Conservation (phyloP, 2,888 invertebrate genomes). For the Pocota personata region DNA sequence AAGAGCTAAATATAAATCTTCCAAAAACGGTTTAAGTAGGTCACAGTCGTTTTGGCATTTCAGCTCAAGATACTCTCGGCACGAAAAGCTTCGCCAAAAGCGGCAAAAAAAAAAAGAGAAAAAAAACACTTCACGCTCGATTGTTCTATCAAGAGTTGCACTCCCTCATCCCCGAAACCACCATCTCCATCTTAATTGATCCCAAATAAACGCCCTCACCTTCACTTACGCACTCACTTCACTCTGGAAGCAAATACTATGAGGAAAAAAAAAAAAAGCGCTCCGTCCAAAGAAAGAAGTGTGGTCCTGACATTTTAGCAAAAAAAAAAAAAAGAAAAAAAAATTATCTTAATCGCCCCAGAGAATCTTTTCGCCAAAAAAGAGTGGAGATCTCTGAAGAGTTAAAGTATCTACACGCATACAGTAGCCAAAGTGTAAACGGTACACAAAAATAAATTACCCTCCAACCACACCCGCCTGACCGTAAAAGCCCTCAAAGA, state of each 20-base stretch:
- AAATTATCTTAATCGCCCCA: slow-evolving; percentile 43
- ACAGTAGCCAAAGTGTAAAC: slow-evolving; percentile 70
- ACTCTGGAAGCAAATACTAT: slow-evolving; percentile 25
- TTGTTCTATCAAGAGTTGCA: slow-evolving; percentile 34
- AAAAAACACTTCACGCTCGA: slow-evolving; percentile 38
- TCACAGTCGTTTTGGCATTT: slow-evolving; percentile 20
- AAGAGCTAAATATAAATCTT: slow-evolving; percentile 35
- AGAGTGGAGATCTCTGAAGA: slow-evolving; percentile 39
- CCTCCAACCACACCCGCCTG: slow-evolving; percentile 5
- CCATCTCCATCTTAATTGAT: slow-evolving; percentile 28
- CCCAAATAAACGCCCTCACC: slow-evolving; percentile 60
- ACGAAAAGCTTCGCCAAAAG: background rate
- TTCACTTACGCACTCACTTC: slow-evolving; percentile 50
- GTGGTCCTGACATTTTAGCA: slow-evolving; percentile 34
- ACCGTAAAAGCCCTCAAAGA: background rate
- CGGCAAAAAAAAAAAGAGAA: background rate
- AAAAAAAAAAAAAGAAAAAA: background rate
- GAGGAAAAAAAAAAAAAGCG: background rate
- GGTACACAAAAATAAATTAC: slow-evolving; percentile 70
- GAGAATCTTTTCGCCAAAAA: slow-evolving; percentile 23
- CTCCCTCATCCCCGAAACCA: background rate
- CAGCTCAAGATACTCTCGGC: slow-evolving; percentile 5
- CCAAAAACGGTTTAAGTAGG: slow-evolving; percentile 56
- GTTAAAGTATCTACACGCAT: slow-evolving; percentile 55
- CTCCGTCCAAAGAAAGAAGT: slow-evolving; percentile 1